phyloP scores from a whole-genome alignment of 2,797 vertebrate genomes.

The Helostoma temminkii region DNA sequence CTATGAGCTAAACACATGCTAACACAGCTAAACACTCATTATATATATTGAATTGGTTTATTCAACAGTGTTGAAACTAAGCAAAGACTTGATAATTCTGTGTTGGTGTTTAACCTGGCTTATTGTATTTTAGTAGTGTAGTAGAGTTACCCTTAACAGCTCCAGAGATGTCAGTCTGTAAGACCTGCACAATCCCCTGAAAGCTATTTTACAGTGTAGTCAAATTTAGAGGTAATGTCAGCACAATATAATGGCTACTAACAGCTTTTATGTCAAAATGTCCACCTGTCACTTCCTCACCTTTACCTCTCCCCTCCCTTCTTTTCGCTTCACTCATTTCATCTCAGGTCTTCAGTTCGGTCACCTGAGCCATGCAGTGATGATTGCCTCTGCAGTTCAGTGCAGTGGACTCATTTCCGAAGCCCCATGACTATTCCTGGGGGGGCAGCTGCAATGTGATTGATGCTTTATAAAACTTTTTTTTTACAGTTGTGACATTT shows the following conservation, averaged over 20 bases:
- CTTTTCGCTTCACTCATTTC: constrained; percentile 38
- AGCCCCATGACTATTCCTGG: constrained; percentile 73
- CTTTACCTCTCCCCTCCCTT: background rate
- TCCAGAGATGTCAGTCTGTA: background rate
- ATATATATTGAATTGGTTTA: too few species aligned
- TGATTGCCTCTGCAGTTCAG: constrained; percentile 80
- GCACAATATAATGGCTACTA: constrained; percentile 1
- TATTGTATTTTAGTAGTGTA: too few species aligned
- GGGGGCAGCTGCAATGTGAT: constrained; percentile 70
- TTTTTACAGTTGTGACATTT: constrained; percentile 84
- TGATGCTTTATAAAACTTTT: constrained; percentile 79
- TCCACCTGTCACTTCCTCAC: constrained; percentile 11
- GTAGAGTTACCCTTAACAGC: background rate
- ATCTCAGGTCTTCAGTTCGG: constrained; percentile 40
- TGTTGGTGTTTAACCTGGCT: too few species aligned
- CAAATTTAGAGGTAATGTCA: constrained; percentile 11
- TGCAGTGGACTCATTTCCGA: constrained; percentile 75
- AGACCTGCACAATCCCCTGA: background rate
- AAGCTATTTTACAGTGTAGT: constrained; percentile 7
- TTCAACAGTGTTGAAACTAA: too few species aligned
- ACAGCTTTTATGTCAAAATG: constrained; percentile 26
- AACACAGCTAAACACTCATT: too few species aligned
- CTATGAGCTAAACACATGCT: too few species aligned
- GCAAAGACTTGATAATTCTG: too few species aligned
- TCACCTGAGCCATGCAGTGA: constrained; percentile 71